Evolutionary conservation across 2,888 invertebrate species (phyloP), one percentile per base, ranked within the genome.

Genomic region (Dynastes grantii): DNA sequence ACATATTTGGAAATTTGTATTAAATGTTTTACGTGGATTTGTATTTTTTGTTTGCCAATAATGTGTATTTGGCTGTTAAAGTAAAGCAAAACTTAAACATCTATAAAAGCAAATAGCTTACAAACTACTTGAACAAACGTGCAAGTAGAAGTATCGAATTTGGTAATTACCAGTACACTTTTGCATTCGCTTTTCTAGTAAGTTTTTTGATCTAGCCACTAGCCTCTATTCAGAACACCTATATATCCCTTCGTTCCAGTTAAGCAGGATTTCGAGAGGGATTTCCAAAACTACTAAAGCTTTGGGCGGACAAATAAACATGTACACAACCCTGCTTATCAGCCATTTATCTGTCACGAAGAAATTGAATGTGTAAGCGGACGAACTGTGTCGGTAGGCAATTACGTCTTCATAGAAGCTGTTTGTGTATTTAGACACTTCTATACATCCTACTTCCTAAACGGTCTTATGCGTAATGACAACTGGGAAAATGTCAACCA

Each of bases 361-460:
- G 37, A 64, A 64, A 64, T 64, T 64, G 64, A 64, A 64, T 64
- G 29, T 32, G 64, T 64, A 37, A 29, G 37, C 32, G 11, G 29
- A 13, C 22, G 37, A 37, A 22, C 29, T 64, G 64, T 64, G 64
- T 64, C 22, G 64, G 6, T 64, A n/a, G 29, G 64, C 64, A 64
- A 64, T 64, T 64, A 64, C 32, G 32, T n/a, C 64, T 64, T 64
- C 64, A 5, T n/a, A 29, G 32, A 32, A 37, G 32, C 37, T 13
- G 32, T 13, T 64, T 64, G 32, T n/a, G 64, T 53, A 53, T 13
- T n/a, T 53, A n/a, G 64, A 37, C 32, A 29, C 29, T 5, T 64
- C 64, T 64, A 64, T 64, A 64, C 29, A n/a, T 64, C 29, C 16
- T 5, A 11, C 6, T 61, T 29, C 61, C 29, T 22, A 29, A 61